Evolutionary conservation across 37 sponge, comb jelly and placozoan species (phyloP).

Genomic region (Beroe ovata): DNA sequence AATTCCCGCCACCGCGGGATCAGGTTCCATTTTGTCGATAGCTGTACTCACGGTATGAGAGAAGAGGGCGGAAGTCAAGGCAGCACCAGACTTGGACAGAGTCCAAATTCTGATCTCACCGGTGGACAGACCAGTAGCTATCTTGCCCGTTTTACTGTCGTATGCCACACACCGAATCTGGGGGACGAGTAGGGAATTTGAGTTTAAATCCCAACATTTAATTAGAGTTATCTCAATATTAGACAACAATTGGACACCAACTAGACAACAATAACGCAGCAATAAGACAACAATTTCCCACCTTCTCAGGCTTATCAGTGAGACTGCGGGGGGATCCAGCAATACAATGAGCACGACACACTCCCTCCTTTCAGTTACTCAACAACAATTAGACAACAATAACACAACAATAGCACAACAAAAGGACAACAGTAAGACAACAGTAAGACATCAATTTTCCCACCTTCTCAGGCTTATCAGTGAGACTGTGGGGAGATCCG

Average conservation of each 20-base stretch:
- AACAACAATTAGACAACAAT: no score
- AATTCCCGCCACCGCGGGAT: no score
- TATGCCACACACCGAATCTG: constrained; percentile 19
- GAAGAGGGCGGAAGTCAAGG: constrained; percentile 19
- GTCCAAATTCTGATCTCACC: constrained; percentile 58
- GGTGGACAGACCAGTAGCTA: constrained; percentile 26
- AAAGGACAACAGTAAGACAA: no score
- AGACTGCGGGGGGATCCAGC: constrained; percentile 8
- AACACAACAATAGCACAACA: no score
- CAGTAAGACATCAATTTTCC: no score
- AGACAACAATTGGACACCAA: no score
- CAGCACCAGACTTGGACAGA: constrained; percentile 16
- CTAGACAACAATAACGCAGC: no score
- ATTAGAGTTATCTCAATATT: no score
- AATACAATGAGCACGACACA: constrained; percentile 27
- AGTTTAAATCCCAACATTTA: not conserved
- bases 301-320: not conserved
- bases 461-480: not conserved
- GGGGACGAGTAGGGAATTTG: not conserved
- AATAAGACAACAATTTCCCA: no score
- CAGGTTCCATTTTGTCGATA: no score
- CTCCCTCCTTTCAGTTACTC: not conserved
- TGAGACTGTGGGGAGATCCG: constrained; percentile 4
- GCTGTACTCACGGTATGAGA: constrained; percentile 35
- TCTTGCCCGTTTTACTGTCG: constrained; percentile 44